Evolutionary conservation across 2,888 invertebrate species (phyloP), one percentile per base, ranked within the genome.

Genomic region (Megastigmus dorsalis): DNA sequence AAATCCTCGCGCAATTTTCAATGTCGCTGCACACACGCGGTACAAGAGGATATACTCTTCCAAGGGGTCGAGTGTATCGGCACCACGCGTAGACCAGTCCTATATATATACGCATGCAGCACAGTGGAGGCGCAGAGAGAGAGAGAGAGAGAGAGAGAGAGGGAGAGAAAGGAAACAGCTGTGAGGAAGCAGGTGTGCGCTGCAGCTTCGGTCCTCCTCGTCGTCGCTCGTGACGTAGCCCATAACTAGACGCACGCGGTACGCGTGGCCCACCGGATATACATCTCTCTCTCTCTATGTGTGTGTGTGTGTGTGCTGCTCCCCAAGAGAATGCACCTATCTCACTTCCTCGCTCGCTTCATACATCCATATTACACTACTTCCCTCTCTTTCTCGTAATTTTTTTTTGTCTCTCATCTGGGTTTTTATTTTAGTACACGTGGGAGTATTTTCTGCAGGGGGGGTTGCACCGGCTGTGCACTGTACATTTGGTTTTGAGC

Each of bases 121-220:
- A n/a, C n/a, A n/a, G n/a, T n/a, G n/a, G n/a, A n/a, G n/a, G n/a
- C n/a, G n/a, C 5, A 20, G 23, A 36, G 26, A 26, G 26, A 26
- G 5, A 10, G 26, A 26, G 3, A 6, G 43, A 63, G 28, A 15
- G 28, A 38, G 15, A 18, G 6, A n/a, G 80, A 79, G 41, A 41
- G 30, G n/a, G 9, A 2, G 43, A 2, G 36, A 78, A 79, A 83
- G 83, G 86, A 84, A 87, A 86, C 87, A 87, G 87, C 87, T 88
- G 87, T 86, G 78, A 86, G 85, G 85, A 86, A 85, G 86, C 87
- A 88, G 87, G 87, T 87, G 87, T 80, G 81, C 78, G 38, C n/a
- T n/a, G n/a, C n/a, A n/a, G n/a, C n/a, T n/a, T n/a, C n/a, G n/a
- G n/a, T n/a, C n/a, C n/a, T n/a, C n/a, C n/a, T n/a, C 4, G 52